Evolutionary conservation across 2,888 invertebrate genomes (phyloP).

Genomic region (Cataglyphis cursor): DNA sequence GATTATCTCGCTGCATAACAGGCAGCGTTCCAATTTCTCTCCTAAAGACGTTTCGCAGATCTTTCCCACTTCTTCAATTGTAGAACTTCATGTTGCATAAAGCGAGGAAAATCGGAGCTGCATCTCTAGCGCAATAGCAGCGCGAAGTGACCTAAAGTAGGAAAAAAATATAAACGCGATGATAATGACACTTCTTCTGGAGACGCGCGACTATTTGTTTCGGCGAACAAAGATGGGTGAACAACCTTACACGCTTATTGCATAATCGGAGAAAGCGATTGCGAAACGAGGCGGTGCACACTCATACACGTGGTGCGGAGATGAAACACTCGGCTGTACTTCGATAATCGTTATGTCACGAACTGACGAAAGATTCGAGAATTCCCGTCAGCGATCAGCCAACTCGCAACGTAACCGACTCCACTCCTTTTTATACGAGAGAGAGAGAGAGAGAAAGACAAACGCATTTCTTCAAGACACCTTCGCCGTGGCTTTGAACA

Average conservation of each 20-base stretch:
- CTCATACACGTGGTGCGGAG: slow-evolving; percentile 41
- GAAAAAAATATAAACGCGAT: not conserved
- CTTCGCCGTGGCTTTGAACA: slow-evolving; percentile 30
- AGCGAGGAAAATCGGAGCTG: not conserved
- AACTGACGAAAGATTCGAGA: slow-evolving; percentile 52
- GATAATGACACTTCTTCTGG: slow-evolving; percentile 5
- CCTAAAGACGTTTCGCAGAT: not conserved
- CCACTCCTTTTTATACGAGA: not conserved
- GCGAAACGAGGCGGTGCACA: slow-evolving; percentile 73
- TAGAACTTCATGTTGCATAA: not conserved
- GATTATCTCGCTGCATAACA: not conserved
- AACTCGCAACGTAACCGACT: not conserved
- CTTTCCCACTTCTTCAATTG: not conserved
- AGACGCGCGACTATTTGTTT: slow-evolving; percentile 26
- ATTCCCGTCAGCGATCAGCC: not conserved
- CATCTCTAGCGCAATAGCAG: not conserved
- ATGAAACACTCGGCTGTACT: slow-evolving; percentile 50
- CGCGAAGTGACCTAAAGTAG: not conserved
- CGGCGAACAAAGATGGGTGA: slow-evolving; percentile 79
- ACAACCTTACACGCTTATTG: slow-evolving; percentile 75
- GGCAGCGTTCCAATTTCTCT: slow-evolving; percentile 7
- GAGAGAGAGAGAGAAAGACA: slow-evolving; percentile 1
- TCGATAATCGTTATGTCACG: slow-evolving; percentile 73
- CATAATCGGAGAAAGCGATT: slow-evolving; percentile 83
- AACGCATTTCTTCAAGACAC: not conserved